Conservation (phyloP, 2,888 invertebrate species). For the Dioctria linearis region DNA sequence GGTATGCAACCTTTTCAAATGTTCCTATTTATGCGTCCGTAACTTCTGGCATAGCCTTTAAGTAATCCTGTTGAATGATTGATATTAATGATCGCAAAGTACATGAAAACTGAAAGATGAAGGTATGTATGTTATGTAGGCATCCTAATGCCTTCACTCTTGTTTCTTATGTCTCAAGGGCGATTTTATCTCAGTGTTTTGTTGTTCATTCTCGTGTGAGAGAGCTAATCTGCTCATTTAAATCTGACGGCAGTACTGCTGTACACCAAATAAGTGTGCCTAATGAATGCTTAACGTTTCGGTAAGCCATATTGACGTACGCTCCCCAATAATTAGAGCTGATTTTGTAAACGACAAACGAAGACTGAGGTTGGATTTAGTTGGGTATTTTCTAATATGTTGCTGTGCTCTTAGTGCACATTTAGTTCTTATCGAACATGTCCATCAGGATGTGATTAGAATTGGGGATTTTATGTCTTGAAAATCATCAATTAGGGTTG, state of each 20-base stretch:
- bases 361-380: background rate
- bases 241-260: constrained; percentile 28
- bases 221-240: constrained; percentile 37
- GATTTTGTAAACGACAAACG: background rate
- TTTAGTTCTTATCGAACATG: background rate
- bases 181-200: constrained; percentile 41
- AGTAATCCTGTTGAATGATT: constrained; percentile 57
- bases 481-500: constrained; percentile 35
- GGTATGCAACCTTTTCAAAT: background rate
- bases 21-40: constrained; percentile 5
- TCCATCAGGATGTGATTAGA: constrained; percentile 12
- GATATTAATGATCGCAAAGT: constrained; percentile 56
- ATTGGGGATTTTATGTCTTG: background rate
- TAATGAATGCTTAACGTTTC: constrained; percentile 56
- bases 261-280: constrained; percentile 23
- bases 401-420: background rate
- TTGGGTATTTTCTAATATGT: background rate
- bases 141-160: background rate
- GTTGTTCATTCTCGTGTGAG: background rate
- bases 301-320: constrained; percentile 53
- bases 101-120: constrained; percentile 44
- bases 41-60: constrained; percentile 47
- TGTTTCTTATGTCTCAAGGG: background rate
- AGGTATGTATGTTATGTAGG: background rate
- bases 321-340: constrained; percentile 31